A percentile compares a stretch with the other conserved stretches of the same genome.
phyloP scores from a whole-genome alignment of 23 tunicate species.

The Aplidium turbinatum region DNA sequence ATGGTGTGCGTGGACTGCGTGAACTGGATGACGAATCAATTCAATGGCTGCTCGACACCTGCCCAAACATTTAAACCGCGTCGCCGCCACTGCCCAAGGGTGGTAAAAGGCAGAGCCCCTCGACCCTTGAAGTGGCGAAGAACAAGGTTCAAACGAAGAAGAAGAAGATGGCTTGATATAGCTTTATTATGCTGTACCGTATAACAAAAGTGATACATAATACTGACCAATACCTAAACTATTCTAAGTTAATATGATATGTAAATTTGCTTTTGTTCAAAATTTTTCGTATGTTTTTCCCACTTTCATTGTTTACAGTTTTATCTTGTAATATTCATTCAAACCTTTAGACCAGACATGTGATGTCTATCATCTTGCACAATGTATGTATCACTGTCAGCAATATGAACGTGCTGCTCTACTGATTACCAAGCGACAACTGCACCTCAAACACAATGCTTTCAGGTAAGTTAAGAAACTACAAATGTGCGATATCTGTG shows the following conservation, averaged over 20 bases:
- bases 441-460: constrained; percentile 56
- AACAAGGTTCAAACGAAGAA: no score
- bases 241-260: background rate
- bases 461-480: constrained; percentile 44
- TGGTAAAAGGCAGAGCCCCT: no score
- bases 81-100: no score
- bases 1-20: no score
- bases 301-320: background rate
- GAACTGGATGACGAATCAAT: no score
- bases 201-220: no score
- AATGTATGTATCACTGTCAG: constrained; percentile 67
- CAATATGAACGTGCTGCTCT: constrained; percentile 90
- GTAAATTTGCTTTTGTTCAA: background rate
- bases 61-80: no score
- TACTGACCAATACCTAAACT: no score
- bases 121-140: no score
- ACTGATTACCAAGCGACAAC: constrained; percentile 46
- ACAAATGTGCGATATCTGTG: background rate
- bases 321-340: background rate
- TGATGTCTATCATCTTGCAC: constrained; percentile 71
- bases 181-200: no score
- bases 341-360: constrained; percentile 37
- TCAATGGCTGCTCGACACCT: no score
- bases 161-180: no score
- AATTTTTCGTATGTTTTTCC: background rate